A percentile compares a stretch with the other conserved stretches of the same genome.
phyloP scores from a whole-genome alignment of 2,113 vertebrate genomes.

The Meriones unguiculatus region DNA sequence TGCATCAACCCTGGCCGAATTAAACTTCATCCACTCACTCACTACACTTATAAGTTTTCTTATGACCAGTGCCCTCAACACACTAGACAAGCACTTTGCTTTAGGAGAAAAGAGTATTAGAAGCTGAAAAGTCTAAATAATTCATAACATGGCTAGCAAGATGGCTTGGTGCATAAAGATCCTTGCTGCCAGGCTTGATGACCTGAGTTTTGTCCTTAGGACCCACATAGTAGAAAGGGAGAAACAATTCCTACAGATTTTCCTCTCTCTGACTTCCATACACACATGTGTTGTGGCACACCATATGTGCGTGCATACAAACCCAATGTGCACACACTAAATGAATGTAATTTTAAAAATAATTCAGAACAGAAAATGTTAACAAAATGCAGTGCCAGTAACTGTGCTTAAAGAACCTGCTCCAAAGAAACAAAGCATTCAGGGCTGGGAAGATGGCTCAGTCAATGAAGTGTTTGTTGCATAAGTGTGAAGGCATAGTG shows the following conservation, averaged over 20 bases:
- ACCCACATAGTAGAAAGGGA: neutral
- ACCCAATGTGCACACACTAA: neutral
- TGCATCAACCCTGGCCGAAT: neutral
- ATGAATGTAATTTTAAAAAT: neutral
- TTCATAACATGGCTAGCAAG: neutral
- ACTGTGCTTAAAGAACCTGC: constrained; percentile 7
- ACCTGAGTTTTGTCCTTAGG: neutral
- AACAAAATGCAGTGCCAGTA: neutral
- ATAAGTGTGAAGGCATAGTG: neutral
- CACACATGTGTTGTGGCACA: neutral
- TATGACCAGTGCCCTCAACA: neutral
- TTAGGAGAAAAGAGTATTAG: neutral
- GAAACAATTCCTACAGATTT: neutral
- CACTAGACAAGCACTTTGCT: neutral
- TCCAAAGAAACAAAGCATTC: constrained; percentile 34
- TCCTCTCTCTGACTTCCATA: neutral
- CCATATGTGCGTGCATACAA: neutral
- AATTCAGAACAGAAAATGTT: neutral
- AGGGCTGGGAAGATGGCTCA: neutral
- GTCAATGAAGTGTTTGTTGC: neutral
- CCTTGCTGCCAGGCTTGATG: neutral
- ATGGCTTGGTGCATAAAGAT: neutral
- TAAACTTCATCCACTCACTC: neutral
- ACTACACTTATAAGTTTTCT: neutral
- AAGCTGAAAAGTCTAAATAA: neutral